phyloP scores from a whole-genome alignment of 2,888 invertebrate species.

The Protophormia terraenovae region DNA sequence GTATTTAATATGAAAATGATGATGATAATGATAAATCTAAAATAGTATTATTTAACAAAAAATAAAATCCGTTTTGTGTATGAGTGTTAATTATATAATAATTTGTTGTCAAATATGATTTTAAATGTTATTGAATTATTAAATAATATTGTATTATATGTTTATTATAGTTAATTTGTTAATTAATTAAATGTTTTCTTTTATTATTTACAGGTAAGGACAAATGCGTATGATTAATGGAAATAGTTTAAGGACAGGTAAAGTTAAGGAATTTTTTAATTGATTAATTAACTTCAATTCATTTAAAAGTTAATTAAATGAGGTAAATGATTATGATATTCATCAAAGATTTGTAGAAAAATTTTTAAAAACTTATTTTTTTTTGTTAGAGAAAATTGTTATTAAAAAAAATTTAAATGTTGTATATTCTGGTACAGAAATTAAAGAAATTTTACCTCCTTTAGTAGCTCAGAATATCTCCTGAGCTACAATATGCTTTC shows the following conservation, averaged over 20 bases:
- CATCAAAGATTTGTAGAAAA: too few relatives aligned
- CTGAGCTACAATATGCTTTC: too few relatives aligned
- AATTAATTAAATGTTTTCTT: conserved; percentile 11
- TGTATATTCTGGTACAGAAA: too few relatives aligned
- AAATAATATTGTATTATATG: neutral
- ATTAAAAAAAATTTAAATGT: too few relatives aligned
- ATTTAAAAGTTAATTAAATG: neutral
- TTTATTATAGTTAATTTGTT: neutral
- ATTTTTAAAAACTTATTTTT: too few relatives aligned
- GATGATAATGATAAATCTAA: conserved; percentile 14
- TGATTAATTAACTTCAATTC: neutral
- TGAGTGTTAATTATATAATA: neutral
- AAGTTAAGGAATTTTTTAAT: neutral
- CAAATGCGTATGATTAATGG: neutral
- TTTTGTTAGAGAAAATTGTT: too few relatives aligned
- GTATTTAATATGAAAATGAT: conserved; percentile 24
- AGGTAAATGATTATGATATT: too few relatives aligned
- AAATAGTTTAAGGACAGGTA: neutral
- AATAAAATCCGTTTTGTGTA: neutral
- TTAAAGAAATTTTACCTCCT: too few relatives aligned
- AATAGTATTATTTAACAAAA: neutral
- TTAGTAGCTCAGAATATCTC: too few relatives aligned
- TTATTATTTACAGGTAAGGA: conserved; percentile 35
- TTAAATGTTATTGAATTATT: conserved; percentile 26
- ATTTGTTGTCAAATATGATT: neutral